Base-by-base conservation (phyloP, 2,888 invertebrate genomes). In the Slavum lentiscoides region DNA sequence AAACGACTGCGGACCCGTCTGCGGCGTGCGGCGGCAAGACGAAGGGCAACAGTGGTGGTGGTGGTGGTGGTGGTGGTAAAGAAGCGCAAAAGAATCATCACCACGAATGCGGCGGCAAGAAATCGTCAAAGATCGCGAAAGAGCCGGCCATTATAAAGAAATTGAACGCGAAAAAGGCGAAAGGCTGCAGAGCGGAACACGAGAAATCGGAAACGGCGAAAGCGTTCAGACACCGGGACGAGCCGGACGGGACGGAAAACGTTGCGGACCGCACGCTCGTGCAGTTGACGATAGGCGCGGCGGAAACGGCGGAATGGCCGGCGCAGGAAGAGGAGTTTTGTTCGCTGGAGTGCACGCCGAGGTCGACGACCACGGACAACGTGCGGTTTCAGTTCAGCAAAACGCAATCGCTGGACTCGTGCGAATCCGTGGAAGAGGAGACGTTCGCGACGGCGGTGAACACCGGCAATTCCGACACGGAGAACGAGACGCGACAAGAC, bases 61-160 rank as follows among this genome's bases (percentile, higher is more conserved):
- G 11, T 43, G 11, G 11, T 43, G 11, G 11, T 43, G 11, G 11
- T 43, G 6, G 15, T 11, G 15, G 15, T 13, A 75, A 76, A n/a
- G 67, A 67, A 11, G 1, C 7, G 30, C 70, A 64, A n/a, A 77
- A 70, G 43, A 37, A 9, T 8, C 77, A 77, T 23, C 58, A 72
- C n/a, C 58, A 72, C 30, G 72, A 72, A 23, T 66, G 66, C 21
- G 76, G 72, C n/a, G 19, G 53, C 21, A 82, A 82, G n/a, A 73
- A 82, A 49, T 77, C 73, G 21, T 66, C 69, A 1, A 82, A 82
- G 30, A 73, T 73, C 19, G 68, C 72, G 15, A 77, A 72, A 17
- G 74, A 82, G 15, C 67, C 80, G 21, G 76, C 64, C 13, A 80
- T 80, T 6, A 80, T 80, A n/a, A 80, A 80, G n/a, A 80, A 62